Conservation (phyloP, 1,140 invertebrate genomes). For the Acromyrmex echinatior region DNA sequence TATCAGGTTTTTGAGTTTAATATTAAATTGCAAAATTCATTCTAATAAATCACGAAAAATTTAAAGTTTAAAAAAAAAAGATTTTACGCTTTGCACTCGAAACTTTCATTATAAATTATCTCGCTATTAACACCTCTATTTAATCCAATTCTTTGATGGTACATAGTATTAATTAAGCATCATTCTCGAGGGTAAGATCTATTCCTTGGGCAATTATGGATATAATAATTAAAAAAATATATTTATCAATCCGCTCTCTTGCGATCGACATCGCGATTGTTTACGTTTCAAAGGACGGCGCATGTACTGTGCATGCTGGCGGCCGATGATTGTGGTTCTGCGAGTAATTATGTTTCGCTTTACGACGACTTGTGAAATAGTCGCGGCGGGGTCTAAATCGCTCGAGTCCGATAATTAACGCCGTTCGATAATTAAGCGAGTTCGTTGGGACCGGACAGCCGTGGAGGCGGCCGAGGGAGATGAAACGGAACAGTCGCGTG, state of each 20-base stretch:
- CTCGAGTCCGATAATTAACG: slow-evolving; percentile 64
- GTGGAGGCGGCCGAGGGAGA: slow-evolving; percentile 30
- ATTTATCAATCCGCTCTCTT: not conserved
- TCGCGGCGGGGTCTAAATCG: slow-evolving; percentile 37
- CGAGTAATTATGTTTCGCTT: slow-evolving; percentile 49
- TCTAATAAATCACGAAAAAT: not conserved
- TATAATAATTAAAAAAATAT: slow-evolving; percentile 57
- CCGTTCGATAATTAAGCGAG: slow-evolving; percentile 53
- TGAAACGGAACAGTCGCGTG: slow-evolving; percentile 54
- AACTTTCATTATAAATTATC: not conserved
- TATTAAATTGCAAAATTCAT: not conserved
- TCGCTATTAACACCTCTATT: not conserved
- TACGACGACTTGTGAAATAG: slow-evolving; percentile 52
- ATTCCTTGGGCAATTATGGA: not conserved
- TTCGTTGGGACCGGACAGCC: slow-evolving; percentile 2
- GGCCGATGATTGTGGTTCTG: slow-evolving; percentile 36
- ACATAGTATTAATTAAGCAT: not conserved
- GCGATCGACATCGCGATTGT: slow-evolving; percentile 55
- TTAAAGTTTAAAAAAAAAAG: not conserved
- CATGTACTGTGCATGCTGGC: not conserved
- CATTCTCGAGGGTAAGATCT: too few species aligned
- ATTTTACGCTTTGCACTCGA: not conserved
- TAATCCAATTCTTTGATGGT: slow-evolving; percentile 2
- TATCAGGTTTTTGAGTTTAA: not conserved
- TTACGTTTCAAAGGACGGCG: slow-evolving; percentile 1